Percentiles rank a stretch among this genome's conserved stretches.
Conservation (phyloP, 1,140 invertebrate genomes). For the Lasaia peninsularis region DNA sequence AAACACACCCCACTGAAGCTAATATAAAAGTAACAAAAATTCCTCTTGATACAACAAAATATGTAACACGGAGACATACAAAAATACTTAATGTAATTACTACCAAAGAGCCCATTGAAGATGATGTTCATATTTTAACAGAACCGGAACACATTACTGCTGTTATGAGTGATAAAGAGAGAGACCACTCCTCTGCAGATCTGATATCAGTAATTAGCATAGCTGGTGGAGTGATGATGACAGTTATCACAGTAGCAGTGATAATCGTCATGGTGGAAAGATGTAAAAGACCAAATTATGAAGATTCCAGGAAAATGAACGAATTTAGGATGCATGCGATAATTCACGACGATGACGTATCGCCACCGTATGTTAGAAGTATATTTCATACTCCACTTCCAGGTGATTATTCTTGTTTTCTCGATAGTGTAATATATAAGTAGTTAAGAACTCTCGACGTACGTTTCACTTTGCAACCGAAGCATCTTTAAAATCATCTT, state of each 20-base stretch:
- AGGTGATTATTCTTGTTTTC: conserved; percentile 48
- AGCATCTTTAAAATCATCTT: neutral
- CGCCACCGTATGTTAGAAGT: conserved; percentile 70
- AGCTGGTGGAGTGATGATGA: conserved; percentile 70
- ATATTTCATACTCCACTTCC: conserved; percentile 78
- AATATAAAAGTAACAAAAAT: conserved; percentile 18
- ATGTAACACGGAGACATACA: conserved; percentile 37
- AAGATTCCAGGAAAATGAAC: conserved; percentile 64
- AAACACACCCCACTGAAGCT: conserved; percentile 21
- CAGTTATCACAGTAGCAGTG: conserved; percentile 68
- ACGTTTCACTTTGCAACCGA: no score
- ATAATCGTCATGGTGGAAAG: conserved; percentile 71
- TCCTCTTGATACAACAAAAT: conserved; percentile 19
- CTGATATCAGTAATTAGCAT: conserved; percentile 72
- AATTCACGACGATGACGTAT: conserved; percentile 63
- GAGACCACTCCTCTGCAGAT: conserved; percentile 58
- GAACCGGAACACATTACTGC: conserved; percentile 77
- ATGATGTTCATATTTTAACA: conserved; percentile 76
- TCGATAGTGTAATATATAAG: conserved; percentile 1
- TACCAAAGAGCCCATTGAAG: conserved; percentile 50
- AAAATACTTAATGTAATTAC: conserved; percentile 41
- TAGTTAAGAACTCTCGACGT: neutral
- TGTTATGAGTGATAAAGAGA: conserved; percentile 65
- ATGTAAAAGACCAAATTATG: conserved; percentile 57
- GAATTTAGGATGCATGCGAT: conserved; percentile 68